Percentiles rank a stretch among this genome's conserved stretches.
Evolutionary conservation across 2,797 vertebrate genomes (phyloP).

Genomic region (Potorous gilbertii): DNA sequence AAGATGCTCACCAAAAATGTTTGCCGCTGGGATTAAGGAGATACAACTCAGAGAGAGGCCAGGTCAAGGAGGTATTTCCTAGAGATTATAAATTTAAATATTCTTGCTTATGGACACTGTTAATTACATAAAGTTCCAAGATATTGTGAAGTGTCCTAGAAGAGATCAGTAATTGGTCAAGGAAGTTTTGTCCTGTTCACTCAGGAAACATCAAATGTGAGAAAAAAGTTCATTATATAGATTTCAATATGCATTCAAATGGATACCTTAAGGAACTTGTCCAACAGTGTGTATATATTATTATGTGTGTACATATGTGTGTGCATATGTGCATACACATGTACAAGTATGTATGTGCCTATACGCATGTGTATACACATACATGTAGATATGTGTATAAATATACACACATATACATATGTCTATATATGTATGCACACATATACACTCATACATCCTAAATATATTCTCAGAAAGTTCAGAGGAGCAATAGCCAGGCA

Average conservation of each 20-base stretch:
- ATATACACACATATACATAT: background rate
- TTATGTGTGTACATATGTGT: too few species aligned
- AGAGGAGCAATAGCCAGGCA: background rate
- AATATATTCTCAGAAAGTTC: background rate
- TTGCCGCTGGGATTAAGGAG: background rate
- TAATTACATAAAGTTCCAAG: background rate
- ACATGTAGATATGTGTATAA: background rate
- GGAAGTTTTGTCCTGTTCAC: background rate
- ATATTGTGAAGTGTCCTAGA: background rate
- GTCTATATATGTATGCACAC: background rate
- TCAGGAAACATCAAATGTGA: background rate
- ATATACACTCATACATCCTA: background rate
- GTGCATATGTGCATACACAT: too few species aligned
- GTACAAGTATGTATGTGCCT: background rate
- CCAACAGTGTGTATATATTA: background rate
- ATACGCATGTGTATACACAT: background rate
- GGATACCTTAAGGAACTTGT: background rate
- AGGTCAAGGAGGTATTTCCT: background rate
- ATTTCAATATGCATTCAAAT: background rate
- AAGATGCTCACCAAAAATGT: background rate
- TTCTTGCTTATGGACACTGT: background rate
- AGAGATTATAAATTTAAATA: background rate
- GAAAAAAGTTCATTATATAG: background rate
- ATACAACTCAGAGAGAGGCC: background rate
- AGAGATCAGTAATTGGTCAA: background rate